Evolutionary conservation across 92 coral and sea anemone species (phyloP), one percentile per base, ranked within the genome.

Genomic region (Heliopora coerulea): DNA sequence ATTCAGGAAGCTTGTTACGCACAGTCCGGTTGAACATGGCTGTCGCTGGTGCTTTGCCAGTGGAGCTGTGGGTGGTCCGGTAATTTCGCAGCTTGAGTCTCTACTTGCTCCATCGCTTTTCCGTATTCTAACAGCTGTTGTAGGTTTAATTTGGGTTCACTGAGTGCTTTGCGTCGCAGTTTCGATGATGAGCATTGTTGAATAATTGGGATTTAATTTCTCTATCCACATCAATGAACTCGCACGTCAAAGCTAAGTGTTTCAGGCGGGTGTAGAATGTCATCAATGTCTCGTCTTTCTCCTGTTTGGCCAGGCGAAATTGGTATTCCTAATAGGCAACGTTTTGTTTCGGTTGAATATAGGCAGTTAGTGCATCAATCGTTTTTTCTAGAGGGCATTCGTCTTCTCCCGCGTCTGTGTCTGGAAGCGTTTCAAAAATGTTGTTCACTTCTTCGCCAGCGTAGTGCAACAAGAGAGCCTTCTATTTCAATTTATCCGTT

Each of bases 161-260:
- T 34, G 31, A 81, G 81, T 10, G 89, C 86, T 57, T 75, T 81
- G 10, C 83, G 62, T 28, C 78, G 44, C 10, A 80, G 74, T 59
- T 70, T 60, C 49, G 60, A 40, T n/a, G 86, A 78, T 8, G 58
- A 35, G 23, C 83, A 78, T 32, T 78, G 85, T 54, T 82, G 89
- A 18, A 82, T 66, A 12, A 87, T 83, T 84, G 91, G 1, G 91
- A 32, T 39, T 84, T 75, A 29, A 83, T 75, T 42, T 87, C 82
- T 1, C 86, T 72, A 70, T 87, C 79, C 19, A 56, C 78, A 59
- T 83, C 84, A 15, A 60, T 68, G 54, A 87, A 83, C 31, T 79
- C 88, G 40, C 86, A 80, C 14, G 86, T 83, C 34, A 54, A 42
- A 3, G 86, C 66, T 14, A 78, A 34, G 21, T 83, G 82, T 18